These are phyloP conservation scores for Macropis europaea DNA, from an alignment of 2,888 invertebrate species.

Conservation along the genomic window DNA sequence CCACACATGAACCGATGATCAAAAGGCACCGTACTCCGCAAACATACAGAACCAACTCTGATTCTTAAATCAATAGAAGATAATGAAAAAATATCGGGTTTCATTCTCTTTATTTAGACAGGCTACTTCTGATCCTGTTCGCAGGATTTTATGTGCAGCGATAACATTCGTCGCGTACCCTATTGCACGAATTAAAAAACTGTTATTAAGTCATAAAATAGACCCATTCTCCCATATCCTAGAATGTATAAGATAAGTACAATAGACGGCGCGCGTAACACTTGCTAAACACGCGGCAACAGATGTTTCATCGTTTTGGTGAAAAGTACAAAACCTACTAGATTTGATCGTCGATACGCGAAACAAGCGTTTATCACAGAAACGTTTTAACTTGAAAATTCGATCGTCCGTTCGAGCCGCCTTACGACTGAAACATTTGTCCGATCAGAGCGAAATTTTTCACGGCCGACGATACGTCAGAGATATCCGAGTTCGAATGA, in stretches of 20 bases:
- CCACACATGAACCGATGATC: too few species aligned
- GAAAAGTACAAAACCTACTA: not conserved
- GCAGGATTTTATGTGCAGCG: slow-evolving; percentile 23
- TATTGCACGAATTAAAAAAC: slow-evolving; percentile 3
- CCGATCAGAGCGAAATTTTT: slow-evolving; percentile 67
- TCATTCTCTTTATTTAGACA: slow-evolving; percentile 12
- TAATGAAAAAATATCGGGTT: not conserved
- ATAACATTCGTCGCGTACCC: not conserved
- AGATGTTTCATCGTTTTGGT: not conserved
- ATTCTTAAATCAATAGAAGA: not conserved
- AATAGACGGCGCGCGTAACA: not conserved
- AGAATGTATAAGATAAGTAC: slow-evolving; percentile 12
- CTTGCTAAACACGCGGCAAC: not conserved
- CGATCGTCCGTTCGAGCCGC: not conserved
- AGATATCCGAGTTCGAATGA: slow-evolving; percentile 53
- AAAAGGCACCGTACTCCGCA: too few species aligned
- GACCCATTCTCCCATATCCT: slow-evolving; percentile 22
- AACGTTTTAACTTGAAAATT: slow-evolving; percentile 32
- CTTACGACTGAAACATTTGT: slow-evolving; percentile 69
- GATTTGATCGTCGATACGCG: not conserved
- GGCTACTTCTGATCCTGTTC: slow-evolving; percentile 2
- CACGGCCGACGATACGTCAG: slow-evolving; percentile 58
- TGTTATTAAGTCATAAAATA: slow-evolving; percentile 18
- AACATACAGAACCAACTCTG: too few species aligned
- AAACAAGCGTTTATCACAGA: slow-evolving; percentile 63